phyloP scores from a whole-genome alignment of 2,888 invertebrate species.

The Corythucha ciliata region DNA sequence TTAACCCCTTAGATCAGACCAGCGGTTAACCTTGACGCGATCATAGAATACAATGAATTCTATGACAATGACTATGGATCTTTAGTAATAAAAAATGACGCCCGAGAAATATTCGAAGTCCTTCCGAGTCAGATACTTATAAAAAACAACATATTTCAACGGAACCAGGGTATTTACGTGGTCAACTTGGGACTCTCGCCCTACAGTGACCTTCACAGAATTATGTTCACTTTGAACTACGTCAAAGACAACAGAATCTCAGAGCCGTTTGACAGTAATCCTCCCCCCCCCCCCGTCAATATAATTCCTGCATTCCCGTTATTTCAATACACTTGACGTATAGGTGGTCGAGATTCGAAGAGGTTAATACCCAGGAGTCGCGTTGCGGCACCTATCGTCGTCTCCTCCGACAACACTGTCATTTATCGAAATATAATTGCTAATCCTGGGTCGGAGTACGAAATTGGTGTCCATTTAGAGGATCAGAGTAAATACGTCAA shows the following conservation, averaged over 20 bases:
- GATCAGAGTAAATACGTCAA: constrained; percentile 91
- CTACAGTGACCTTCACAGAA: constrained; percentile 66
- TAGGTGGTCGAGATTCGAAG: constrained; percentile 50
- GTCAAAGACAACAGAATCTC: constrained; percentile 73
- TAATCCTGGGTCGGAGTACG: constrained; percentile 83
- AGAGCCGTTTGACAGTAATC: constrained; percentile 65
- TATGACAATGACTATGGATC: constrained; percentile 71
- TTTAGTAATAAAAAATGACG: constrained; percentile 71
- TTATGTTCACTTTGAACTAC: constrained; percentile 80
- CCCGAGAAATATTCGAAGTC: constrained; percentile 36
- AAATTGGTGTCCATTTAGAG: constrained; percentile 88
- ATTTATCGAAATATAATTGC: constrained; percentile 84
- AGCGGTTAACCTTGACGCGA: constrained; percentile 65
- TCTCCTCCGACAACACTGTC: constrained; percentile 82
- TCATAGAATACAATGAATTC: constrained; percentile 83
- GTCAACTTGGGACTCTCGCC: constrained; percentile 80
- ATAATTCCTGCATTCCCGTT: too few relatives aligned
- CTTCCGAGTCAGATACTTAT: constrained; percentile 62
- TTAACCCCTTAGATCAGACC: constrained; percentile 75
- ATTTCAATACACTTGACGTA: too few relatives aligned
- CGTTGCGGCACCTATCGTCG: constrained; percentile 84
- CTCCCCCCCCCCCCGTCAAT: too few relatives aligned
- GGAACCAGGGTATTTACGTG: constrained; percentile 81
- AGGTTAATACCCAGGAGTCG: constrained; percentile 78
- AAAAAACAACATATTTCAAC: constrained; percentile 79